Conservation (phyloP, 2,888 invertebrate genomes). For the Aproaerema taeniolella region DNA sequence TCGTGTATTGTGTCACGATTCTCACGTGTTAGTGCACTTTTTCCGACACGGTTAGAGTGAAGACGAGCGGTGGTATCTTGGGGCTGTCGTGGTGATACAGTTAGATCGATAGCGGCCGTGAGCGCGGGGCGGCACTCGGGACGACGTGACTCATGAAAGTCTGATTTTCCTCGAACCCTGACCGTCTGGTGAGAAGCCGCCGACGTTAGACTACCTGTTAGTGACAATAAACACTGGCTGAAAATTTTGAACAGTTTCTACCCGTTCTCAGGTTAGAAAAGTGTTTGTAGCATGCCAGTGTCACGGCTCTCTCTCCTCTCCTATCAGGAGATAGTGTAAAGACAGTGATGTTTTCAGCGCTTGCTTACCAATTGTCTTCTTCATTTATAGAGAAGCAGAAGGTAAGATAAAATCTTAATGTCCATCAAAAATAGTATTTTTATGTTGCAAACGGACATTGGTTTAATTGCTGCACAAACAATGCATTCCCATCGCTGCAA, state of each 20-base stretch:
- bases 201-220: neutral
- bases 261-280: constrained; percentile 2
- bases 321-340: too few species aligned
- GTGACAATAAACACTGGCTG: neutral
- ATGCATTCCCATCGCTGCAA: constrained; percentile 12
- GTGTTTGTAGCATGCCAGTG: constrained; percentile 36
- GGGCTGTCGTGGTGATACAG: constrained; percentile 23
- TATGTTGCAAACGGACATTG: neutral
- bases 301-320: constrained; percentile 32
- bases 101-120: constrained; percentile 32
- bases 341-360: constrained; percentile 64
- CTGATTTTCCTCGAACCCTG: constrained; percentile 37
- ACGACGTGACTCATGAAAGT: constrained; percentile 39
- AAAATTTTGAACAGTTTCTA: too few species aligned
- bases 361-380: constrained; percentile 64
- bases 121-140: constrained; percentile 23
- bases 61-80: constrained; percentile 22
- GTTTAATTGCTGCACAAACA: constrained; percentile 4
- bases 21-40: constrained; percentile 58
- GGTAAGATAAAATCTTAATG: constrained; percentile 29
- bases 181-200: constrained; percentile 10
- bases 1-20: constrained; percentile 63
- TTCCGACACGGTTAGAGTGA: constrained; percentile 38
- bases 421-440: neutral
- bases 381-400: constrained; percentile 64